Evolutionary conservation across 1,140 invertebrate species (phyloP).

Genomic region (Calliphora vicina): DNA sequence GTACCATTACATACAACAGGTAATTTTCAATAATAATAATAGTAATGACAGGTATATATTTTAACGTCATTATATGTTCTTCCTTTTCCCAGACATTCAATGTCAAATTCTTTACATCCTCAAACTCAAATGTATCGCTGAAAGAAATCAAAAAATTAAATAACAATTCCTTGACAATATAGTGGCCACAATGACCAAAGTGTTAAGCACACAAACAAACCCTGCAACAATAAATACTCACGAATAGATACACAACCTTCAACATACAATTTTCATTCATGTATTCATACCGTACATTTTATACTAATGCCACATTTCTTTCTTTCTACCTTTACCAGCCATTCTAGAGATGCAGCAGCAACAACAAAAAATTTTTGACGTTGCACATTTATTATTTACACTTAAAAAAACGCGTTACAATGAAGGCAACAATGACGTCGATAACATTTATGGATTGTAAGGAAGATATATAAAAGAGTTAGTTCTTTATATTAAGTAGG

Average conservation of each 20-base stretch:
- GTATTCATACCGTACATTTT: not conserved
- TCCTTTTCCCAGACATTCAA: not conserved
- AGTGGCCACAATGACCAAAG: not conserved
- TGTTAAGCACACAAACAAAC: not conserved
- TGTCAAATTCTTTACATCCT: not conserved
- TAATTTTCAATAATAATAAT: too few relatives aligned
- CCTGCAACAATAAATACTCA: not conserved
- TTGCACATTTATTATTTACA: slow-evolving; percentile 23
- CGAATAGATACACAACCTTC: not conserved
- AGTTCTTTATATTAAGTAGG: too few relatives aligned
- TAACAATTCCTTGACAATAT: not conserved
- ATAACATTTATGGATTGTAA: not conserved
- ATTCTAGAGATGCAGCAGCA: not conserved
- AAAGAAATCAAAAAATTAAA: not conserved
- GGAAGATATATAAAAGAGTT: not conserved
- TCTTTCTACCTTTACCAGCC: not conserved
- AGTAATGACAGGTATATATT: not conserved
- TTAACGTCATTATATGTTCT: not conserved
- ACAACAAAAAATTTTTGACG: slow-evolving; percentile 4
- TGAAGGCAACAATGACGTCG: not conserved
- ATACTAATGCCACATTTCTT: not conserved
- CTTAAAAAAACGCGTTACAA: slow-evolving; percentile 1
- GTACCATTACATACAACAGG: not conserved
- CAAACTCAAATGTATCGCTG: not conserved
- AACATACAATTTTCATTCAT: slow-evolving; percentile 1